Evolutionary conservation across 1,140 invertebrate genomes (phyloP).

Genomic region (Euura saliciscinereae): DNA sequence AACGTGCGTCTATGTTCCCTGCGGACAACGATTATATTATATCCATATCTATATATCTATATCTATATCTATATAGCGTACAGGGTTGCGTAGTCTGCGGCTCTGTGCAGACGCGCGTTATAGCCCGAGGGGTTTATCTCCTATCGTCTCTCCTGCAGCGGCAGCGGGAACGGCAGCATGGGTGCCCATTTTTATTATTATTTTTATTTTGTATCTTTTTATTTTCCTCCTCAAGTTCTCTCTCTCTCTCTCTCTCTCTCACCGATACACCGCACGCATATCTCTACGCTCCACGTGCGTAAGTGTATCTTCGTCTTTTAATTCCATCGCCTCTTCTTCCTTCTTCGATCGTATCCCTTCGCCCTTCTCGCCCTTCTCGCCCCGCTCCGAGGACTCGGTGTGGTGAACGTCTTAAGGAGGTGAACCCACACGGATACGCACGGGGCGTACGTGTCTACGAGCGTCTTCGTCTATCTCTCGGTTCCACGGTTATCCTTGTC

Average conservation of each 20-base stretch:
- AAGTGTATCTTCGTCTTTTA: conserved; percentile 38
- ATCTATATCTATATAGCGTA: background rate
- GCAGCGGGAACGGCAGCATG: too few relatives aligned
- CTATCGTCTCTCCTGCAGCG: too few relatives aligned
- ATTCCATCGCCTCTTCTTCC: conserved; percentile 40
- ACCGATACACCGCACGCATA: too few relatives aligned
- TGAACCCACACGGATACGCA: conserved; percentile 10
- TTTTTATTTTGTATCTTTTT: background rate
- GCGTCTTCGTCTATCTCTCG: conserved; percentile 20
- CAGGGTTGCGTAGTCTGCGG: too few relatives aligned
- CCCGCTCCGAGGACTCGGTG: conserved; percentile 14
- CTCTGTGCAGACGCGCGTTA: too few relatives aligned
- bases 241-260: too few relatives aligned
- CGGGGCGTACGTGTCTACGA: conserved; percentile 13
- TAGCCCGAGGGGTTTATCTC: too few relatives aligned
- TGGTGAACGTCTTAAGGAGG: too few relatives aligned
- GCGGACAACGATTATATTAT: background rate
- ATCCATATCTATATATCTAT: background rate
- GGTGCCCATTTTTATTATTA: background rate
- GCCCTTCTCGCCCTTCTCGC: conserved; percentile 20
- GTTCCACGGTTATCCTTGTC: conserved; percentile 39
- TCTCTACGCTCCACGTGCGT: too few relatives aligned
- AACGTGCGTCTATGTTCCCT: too few relatives aligned
- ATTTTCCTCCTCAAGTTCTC: background rate
- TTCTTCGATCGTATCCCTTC: conserved; percentile 31